These are phyloP conservation scores for Ochotona curzoniae DNA, from an alignment of 2,113 vertebrate species.

Conservation along the genomic window DNA sequence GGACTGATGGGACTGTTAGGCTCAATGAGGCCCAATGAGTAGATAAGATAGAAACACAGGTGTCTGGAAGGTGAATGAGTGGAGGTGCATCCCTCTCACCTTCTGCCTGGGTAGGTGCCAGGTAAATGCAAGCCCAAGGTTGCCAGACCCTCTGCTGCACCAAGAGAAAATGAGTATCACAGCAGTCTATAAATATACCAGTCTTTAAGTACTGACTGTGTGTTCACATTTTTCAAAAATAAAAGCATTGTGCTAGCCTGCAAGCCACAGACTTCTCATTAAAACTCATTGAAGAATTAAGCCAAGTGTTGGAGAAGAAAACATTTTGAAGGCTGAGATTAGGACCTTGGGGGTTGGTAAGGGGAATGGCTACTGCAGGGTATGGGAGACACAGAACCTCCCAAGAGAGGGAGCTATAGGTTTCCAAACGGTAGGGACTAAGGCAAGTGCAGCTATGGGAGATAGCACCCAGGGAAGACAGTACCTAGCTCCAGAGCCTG, in stretches of 20 bases:
- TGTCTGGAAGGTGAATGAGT: background rate
- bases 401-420: background rate
- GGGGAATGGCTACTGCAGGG: background rate
- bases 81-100: background rate
- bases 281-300: background rate
- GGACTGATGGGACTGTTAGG: background rate
- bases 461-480: too few species aligned
- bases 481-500: background rate
- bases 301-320: background rate
- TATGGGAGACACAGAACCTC: background rate
- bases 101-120: background rate
- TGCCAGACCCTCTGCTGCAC: background rate
- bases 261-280: background rate
- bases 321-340: background rate
- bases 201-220: conserved; percentile 10
- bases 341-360: background rate
- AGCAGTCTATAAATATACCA: background rate
- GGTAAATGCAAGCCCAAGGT: background rate
- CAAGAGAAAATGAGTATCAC: background rate
- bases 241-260: background rate
- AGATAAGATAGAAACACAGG: background rate
- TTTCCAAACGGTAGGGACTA: background rate
- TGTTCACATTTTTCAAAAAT: background rate
- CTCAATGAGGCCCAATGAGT: background rate
- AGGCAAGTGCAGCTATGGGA: background rate